A percentile compares a stretch with the other conserved stretches of the same genome.
Conservation (phyloP, 2,113 vertebrate genomes). For the Lophura nycthemera region DNA sequence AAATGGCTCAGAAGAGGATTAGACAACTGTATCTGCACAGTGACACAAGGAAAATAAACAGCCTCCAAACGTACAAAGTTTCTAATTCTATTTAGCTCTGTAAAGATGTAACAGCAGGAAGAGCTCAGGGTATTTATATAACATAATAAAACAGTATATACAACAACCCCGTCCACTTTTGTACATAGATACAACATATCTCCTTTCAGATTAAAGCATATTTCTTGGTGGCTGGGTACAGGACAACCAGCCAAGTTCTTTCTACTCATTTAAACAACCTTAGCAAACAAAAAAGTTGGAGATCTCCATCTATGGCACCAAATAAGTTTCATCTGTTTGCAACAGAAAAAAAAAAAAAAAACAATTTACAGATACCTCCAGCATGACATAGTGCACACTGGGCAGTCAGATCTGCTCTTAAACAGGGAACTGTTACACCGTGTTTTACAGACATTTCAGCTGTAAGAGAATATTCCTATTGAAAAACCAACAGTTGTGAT, state of each 20-base stretch:
- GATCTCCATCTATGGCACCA: neutral
- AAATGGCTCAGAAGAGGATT: neutral
- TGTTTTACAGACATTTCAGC: neutral
- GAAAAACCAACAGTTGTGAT: neutral
- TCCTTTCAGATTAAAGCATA: neutral
- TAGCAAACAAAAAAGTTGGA: neutral
- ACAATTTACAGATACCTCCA: neutral
- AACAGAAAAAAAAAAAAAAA: neutral
- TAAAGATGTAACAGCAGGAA: neutral
- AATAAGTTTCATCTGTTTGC: neutral
- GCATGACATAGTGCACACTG: neutral
- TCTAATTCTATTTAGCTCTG: neutral
- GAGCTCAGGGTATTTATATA: neutral
- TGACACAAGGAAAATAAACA: neutral
- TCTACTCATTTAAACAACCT: neutral
- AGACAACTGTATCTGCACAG: neutral
- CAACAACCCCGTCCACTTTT: neutral
- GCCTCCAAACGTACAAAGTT: fast-evolving
- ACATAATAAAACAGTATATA: neutral
- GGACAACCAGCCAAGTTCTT: neutral
- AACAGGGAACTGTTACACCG: neutral
- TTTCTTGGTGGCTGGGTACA: neutral
- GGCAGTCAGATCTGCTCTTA: neutral
- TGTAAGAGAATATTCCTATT: neutral
- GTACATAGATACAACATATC: neutral